A percentile compares a stretch with the other conserved stretches of the same genome.
Conservation (phyloP, 2,797 vertebrate species). For the Remorina albescens region DNA sequence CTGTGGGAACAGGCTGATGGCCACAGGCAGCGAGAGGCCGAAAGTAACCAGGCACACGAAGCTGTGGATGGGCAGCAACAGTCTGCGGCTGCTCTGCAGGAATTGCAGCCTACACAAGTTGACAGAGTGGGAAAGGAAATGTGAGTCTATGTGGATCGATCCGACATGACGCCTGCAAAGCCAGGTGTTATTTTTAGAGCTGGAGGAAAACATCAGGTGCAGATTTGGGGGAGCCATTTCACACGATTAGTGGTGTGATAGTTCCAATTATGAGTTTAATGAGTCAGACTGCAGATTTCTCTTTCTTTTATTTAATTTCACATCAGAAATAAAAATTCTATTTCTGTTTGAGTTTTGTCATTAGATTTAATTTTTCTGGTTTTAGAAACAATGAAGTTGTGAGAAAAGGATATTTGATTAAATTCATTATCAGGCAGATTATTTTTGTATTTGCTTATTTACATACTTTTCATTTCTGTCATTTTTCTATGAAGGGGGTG, state of each 20-base stretch:
- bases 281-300: conserved; percentile 24
- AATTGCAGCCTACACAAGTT: conserved; percentile 86
- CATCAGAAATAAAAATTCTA: neutral
- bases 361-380: neutral
- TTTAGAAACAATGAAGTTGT: neutral
- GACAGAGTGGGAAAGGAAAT: conserved; percentile 34
- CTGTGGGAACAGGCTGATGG: conserved; percentile 99
- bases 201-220: conserved; percentile 35
- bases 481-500: too few relatives aligned
- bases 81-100: conserved; percentile 89
- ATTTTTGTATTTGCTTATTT: too few relatives aligned
- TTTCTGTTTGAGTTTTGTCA: neutral
- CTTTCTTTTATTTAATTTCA: neutral
- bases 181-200: conserved; percentile 59
- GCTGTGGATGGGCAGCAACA: conserved; percentile 95
- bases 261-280: conserved; percentile 23
- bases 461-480: too few relatives aligned
- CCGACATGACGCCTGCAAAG: conserved; percentile 36
- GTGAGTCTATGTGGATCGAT: conserved; percentile 46
- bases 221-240: conserved; percentile 46
- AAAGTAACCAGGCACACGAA: conserved; percentile 96
- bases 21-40: conserved; percentile 94
- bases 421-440: too few relatives aligned
- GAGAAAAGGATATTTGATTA: too few relatives aligned
- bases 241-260: conserved; percentile 37